Evolutionary conservation across 2,888 invertebrate genomes (phyloP).

Genomic region (Diadegma fenestrale): DNA sequence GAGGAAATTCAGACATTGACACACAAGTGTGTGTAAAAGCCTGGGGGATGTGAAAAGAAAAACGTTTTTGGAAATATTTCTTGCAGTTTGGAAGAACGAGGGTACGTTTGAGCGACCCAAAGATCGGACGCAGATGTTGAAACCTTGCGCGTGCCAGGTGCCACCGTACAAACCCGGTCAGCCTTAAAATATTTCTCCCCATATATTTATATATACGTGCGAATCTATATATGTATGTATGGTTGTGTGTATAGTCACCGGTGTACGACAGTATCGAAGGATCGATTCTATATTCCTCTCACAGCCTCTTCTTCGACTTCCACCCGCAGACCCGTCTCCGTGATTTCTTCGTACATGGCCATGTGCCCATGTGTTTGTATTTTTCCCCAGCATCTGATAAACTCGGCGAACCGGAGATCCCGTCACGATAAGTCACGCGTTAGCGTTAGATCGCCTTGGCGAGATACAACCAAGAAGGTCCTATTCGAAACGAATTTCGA

Average conservation of each 20-base stretch:
- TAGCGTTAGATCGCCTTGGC: conserved; percentile 57
- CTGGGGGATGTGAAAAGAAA: conserved; percentile 2
- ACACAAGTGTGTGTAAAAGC: neutral
- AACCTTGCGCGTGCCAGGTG: conserved; percentile 70
- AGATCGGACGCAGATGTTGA: conserved; percentile 65
- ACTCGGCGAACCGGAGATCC: conserved; percentile 54
- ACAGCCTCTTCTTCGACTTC: conserved; percentile 33
- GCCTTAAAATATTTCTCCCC: conserved; percentile 33
- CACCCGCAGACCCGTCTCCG: conserved; percentile 41
- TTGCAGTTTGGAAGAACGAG: conserved; percentile 10
- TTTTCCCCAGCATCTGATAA: conserved; percentile 64
- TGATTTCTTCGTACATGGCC: conserved; percentile 2
- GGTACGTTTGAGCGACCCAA: conserved; percentile 34
- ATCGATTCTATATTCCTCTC: conserved; percentile 65
- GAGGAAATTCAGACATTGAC: neutral
- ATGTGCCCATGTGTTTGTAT: conserved; percentile 35
- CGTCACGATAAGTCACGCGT: conserved; percentile 66
- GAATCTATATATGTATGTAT: neutral
- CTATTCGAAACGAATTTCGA: conserved; percentile 66
- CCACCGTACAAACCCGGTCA: conserved; percentile 53
- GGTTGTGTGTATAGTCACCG: neutral
- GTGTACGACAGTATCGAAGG: conserved; percentile 45
- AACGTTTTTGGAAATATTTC: conserved; percentile 21
- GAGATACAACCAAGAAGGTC: conserved; percentile 52
- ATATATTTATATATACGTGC: neutral